Evolutionary conservation across 2,113 vertebrate species (phyloP), one percentile per base, ranked within the genome.

Genomic region (Pelodiscus sinensis): DNA sequence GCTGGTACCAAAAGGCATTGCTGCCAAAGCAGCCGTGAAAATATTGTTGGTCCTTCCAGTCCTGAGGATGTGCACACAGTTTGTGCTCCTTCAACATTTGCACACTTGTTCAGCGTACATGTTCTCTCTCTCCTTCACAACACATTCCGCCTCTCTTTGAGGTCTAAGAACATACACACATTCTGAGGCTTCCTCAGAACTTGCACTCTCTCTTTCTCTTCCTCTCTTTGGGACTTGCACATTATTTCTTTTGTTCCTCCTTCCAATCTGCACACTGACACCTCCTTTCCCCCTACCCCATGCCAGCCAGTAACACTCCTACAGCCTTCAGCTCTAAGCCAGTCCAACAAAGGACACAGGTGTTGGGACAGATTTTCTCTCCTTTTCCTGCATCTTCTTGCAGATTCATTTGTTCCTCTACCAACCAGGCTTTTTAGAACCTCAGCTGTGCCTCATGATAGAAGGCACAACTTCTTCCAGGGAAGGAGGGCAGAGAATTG

Each of bases 401-500:
- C 25, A 82, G 79, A 27, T 90, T 31, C 51, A 51, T 85, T 90
- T 81, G 44, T 29, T n/a, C 75, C 29, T 92, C 75, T 89, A 80
- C 1, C 0, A 60, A 90, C 65, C 19, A 75, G 60, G 35, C 31
- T 85, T 71, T 85, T 87, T 85, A 65, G 4, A 11, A 87, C 7
- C 9, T 38, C 18, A 31, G n/a, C 85, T 78, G 8, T 85, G 10
- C 55, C 60, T 91, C 51, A 24, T 82, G n/a, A 58, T 68, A 13
- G 78, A 92, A 93, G 86, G 89, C 93, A 84, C 51, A 92, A 90
- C 92, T 56, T 21, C 86, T 82, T 89, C 10, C 55, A 77, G 60
- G 19, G 35, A 95, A 95, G 94, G 86, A 95, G 94, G 83, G 58
- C 88, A 96, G 73, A 92, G 81, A 93, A 96, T 56, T 82, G 54